Evolutionary conservation across 1,140 invertebrate genomes (phyloP).

Genomic region (Melitaea cinxia): DNA sequence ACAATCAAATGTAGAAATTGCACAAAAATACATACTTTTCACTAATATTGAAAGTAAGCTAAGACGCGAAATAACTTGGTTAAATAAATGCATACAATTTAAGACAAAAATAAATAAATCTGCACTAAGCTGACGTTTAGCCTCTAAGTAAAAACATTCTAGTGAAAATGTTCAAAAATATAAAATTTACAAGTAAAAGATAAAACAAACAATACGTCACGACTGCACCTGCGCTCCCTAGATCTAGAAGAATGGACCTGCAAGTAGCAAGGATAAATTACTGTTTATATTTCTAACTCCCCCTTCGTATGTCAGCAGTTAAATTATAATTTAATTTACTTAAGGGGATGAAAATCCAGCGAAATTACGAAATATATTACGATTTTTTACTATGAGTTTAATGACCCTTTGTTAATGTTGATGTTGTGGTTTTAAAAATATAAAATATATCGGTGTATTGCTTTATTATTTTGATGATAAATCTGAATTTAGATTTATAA

Average conservation of each 20-base stretch:
- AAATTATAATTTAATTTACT: conserved; percentile 21
- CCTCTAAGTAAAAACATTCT: conserved; percentile 36
- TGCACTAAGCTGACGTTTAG: conserved; percentile 9
- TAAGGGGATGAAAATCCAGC: neutral
- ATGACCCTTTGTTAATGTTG: no score
- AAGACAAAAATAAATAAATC: neutral
- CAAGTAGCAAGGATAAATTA: conserved; percentile 65
- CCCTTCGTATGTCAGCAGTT: conserved; percentile 43
- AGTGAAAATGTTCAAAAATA: conserved; percentile 52
- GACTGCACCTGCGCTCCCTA: conserved; percentile 55
- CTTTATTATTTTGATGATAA: no score
- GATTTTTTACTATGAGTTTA: neutral
- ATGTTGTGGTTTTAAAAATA: no score
- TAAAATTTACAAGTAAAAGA: conserved; percentile 51
- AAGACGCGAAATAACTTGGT: no score
- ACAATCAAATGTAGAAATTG: no score
- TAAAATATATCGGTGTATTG: no score
- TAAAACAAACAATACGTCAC: conserved; percentile 66
- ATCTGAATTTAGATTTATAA: no score
- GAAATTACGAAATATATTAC: neutral
- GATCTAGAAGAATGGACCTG: conserved; percentile 45
- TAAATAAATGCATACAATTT: neutral
- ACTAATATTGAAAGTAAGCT: no score
- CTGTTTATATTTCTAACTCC: conserved; percentile 65
- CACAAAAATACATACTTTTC: no score